Evolutionary conservation across 2,113 vertebrate species (phyloP).

Genomic region (Chaenogobius annularis): DNA sequence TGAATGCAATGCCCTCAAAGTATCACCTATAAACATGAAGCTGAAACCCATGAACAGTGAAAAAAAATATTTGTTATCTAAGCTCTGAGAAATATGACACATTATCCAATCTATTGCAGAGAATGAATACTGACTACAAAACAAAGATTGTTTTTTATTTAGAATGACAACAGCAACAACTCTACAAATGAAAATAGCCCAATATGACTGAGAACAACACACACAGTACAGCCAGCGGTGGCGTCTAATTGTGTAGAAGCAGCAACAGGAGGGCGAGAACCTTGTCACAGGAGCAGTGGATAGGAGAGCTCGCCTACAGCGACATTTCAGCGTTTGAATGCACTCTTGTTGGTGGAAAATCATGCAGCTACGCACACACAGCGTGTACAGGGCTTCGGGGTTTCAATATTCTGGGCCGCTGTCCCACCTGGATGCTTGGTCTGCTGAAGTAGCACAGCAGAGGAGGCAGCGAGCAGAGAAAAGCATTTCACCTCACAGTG

Average conservation of each 20-base stretch:
- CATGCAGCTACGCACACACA: constrained; percentile 21
- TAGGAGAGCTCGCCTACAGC: constrained; percentile 45
- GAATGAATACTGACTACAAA: no score
- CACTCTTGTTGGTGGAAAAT: constrained; percentile 42
- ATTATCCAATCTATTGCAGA: no score
- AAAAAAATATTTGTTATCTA: no score
- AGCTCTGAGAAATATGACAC: no score
- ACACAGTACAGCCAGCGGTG: constrained; percentile 36
- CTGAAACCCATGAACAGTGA: no score
- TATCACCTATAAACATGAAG: no score
- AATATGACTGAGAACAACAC: constrained; percentile 31
- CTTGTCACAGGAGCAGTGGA: constrained; percentile 31
- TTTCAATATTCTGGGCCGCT: constrained; percentile 38
- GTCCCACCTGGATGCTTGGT: constrained; percentile 56
- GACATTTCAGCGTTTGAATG: constrained; percentile 52
- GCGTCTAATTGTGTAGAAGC: constrained; percentile 51
- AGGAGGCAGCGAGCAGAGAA: constrained; percentile 56
- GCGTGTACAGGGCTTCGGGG: constrained; percentile 8
- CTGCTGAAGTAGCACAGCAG: constrained; percentile 49
- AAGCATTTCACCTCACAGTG: constrained; percentile 66
- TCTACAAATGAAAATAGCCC: not conserved
- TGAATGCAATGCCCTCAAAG: no score
- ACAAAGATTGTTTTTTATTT: not conserved
- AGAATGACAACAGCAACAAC: not conserved
- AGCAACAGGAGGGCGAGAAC: constrained; percentile 44